Evolutionary conservation across 2,797 vertebrate species (phyloP).

Genomic region (Crocodylus rhombifer): DNA sequence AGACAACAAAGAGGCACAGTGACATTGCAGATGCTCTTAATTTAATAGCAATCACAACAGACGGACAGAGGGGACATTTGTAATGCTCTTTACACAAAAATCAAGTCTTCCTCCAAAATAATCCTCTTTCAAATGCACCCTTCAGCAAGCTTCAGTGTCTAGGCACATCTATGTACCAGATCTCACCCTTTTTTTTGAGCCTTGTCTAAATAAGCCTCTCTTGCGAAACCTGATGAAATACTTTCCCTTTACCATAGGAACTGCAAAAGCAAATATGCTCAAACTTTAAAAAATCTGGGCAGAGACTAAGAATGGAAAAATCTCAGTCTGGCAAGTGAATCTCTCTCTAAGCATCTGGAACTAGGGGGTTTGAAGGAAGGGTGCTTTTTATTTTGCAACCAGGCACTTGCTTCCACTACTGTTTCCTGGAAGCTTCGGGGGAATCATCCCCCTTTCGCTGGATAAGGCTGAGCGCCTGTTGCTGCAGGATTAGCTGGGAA

Average conservation of each 20-base stretch:
- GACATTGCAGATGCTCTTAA: no score
- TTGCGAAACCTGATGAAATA: no score
- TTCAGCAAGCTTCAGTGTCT: neutral
- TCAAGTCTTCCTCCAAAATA: neutral
- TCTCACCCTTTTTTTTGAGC: accelerated
- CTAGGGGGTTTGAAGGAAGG: accelerated
- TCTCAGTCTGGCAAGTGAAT: neutral
- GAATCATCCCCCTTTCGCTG: neutral
- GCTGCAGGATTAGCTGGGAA: neutral
- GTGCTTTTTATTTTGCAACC: neutral
- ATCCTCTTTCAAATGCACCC: neutral
- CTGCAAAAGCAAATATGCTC: accelerated
- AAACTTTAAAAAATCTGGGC: neutral
- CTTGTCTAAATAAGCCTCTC: neutral
- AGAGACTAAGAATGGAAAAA: accelerated
- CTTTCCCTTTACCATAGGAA: neutral
- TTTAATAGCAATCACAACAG: no score
- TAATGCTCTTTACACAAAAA: no score
- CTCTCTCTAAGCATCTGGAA: neutral
- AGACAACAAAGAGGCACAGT: accelerated
- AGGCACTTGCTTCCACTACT: neutral
- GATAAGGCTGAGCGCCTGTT: neutral
- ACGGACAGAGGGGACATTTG: no score
- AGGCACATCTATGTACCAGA: neutral
- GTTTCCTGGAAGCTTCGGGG: neutral